Percentiles rank a stretch among this genome's conserved stretches.
phyloP scores from a whole-genome alignment of 2,113 vertebrate genomes.

The Spilogale gracilis region DNA sequence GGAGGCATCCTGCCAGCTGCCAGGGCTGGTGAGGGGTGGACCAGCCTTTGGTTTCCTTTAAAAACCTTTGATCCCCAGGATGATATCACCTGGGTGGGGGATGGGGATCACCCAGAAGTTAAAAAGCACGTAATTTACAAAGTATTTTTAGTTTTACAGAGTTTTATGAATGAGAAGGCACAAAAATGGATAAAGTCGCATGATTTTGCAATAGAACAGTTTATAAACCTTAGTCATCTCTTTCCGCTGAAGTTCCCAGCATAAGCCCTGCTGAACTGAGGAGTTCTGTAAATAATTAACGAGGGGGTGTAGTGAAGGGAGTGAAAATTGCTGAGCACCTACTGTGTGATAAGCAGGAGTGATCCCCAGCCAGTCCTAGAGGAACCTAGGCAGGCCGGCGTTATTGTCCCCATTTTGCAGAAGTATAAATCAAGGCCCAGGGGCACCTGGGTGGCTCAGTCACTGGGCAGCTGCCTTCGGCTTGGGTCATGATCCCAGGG shows the following conservation, averaged over 20 bases:
- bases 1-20: not conserved
- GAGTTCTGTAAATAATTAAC: slow-evolving; percentile 23
- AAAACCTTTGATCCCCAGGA: not conserved
- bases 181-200: not conserved
- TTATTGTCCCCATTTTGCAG: not conserved
- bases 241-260: not conserved
- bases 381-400: not conserved
- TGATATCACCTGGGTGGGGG: not conserved
- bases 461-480: too few relatives aligned
- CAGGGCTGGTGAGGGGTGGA: not conserved
- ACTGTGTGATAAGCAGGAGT: not conserved
- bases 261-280: not conserved
- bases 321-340: not conserved
- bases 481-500: too few relatives aligned
- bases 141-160: not conserved
- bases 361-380: not conserved
- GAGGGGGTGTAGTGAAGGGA: not conserved
- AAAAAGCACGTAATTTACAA: not conserved
- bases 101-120: not conserved
- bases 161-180: slow-evolving; percentile 30
- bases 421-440: not conserved
- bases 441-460: too few relatives aligned
- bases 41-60: not conserved
- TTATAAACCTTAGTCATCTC: slow-evolving; percentile 36
- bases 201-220: not conserved